phyloP scores from a whole-genome alignment of 2,888 invertebrate species.

The Epinotia nisella region DNA sequence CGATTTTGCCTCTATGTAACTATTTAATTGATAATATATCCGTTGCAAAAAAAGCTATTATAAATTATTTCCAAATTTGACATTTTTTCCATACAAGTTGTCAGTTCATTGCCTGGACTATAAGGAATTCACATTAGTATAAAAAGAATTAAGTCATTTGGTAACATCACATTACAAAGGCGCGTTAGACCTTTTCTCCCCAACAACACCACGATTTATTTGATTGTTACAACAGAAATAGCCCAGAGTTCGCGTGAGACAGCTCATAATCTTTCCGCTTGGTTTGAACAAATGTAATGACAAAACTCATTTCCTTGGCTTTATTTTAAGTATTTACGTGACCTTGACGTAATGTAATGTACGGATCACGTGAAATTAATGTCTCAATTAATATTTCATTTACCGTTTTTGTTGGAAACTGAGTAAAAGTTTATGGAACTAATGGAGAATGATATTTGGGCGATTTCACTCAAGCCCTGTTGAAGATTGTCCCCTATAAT shows the following conservation, averaged over 20 bases:
- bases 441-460: not conserved
- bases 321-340: conserved; percentile 7
- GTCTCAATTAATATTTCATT: conserved; percentile 15
- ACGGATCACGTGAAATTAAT: conserved; percentile 13
- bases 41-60: too few relatives aligned
- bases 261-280: conserved; percentile 15
- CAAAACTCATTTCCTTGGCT: conserved; percentile 21
- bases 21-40: too few relatives aligned
- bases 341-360: conserved; percentile 17
- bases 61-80: too few relatives aligned
- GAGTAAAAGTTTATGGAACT: not conserved
- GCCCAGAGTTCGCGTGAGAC: conserved; percentile 15
- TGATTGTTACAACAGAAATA: not conserved
- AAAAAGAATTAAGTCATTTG: not conserved
- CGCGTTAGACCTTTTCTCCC: not conserved
- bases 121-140: not conserved
- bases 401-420: not conserved
- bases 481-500: too few relatives aligned
- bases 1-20: too few relatives aligned
- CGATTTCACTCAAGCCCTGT: too few relatives aligned
- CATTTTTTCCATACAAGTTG: too few relatives aligned
- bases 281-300: conserved; percentile 30
- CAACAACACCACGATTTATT: not conserved
- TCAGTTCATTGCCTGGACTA: too few relatives aligned
- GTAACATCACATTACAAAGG: not conserved